phyloP scores from a whole-genome alignment of 2,888 invertebrate species.

The Entomobrya proxima region DNA sequence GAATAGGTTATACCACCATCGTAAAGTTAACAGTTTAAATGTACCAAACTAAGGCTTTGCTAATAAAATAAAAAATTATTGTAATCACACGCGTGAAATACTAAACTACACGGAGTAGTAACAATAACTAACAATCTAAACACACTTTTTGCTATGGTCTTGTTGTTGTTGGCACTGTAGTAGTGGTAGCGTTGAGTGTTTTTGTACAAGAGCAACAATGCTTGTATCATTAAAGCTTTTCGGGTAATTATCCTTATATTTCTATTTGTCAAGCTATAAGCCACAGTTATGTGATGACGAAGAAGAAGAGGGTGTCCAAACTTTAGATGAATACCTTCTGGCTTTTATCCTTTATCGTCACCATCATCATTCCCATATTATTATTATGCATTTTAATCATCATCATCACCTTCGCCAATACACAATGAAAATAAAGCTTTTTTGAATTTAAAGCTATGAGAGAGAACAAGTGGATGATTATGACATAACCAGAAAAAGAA shows the following conservation, averaged over 20 bases:
- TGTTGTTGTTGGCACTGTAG: too few species aligned
- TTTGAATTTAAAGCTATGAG: constrained; percentile 50
- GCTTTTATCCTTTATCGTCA: not conserved
- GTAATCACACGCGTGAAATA: not conserved
- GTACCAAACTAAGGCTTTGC: not conserved
- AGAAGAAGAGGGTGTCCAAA: not conserved
- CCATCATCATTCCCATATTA: not conserved
- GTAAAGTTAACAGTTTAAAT: not conserved
- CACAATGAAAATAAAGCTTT: not conserved
- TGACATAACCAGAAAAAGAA: constrained; percentile 53
- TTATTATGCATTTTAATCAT: constrained; percentile 20
- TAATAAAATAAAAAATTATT: not conserved
- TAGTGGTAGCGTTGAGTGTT: not conserved
- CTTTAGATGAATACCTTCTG: constrained; percentile 15
- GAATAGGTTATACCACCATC: not conserved
- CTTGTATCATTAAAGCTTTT: not conserved
- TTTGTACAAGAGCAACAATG: constrained; percentile 16
- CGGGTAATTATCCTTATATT: constrained; percentile 40
- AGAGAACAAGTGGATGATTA: constrained; percentile 40
- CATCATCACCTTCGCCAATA: not conserved
- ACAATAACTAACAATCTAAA: not conserved
- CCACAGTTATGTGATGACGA: not conserved
- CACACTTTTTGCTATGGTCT: not conserved
- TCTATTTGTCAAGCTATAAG: constrained; percentile 6
- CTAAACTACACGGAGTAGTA: not conserved